Evolutionary conservation across 2,113 vertebrate species (phyloP).

Genomic region (Ptilorrhoa leucosticta): DNA sequence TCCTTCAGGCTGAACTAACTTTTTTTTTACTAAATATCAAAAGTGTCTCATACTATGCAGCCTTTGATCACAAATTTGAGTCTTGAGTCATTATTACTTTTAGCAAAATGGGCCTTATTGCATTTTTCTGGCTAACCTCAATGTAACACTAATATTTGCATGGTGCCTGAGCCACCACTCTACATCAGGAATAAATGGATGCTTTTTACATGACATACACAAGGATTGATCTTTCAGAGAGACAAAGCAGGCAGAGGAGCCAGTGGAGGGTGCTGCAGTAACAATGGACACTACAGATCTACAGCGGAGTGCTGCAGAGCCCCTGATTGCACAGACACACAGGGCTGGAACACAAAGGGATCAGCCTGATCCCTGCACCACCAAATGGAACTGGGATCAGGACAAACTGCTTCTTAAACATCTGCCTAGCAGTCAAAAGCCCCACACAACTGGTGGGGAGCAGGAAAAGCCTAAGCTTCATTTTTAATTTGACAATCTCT

Average conservation of each 20-base stretch:
- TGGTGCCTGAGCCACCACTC: background rate
- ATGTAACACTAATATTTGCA: background rate
- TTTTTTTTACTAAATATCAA: background rate
- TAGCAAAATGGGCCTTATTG: background rate
- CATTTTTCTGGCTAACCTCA: background rate
- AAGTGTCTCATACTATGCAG: background rate
- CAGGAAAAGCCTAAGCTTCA: background rate
- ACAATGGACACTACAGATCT: background rate
- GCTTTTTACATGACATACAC: background rate
- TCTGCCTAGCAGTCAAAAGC: background rate
- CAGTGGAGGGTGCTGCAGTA: background rate
- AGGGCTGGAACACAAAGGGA: background rate
- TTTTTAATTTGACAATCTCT: background rate
- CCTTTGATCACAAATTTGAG: background rate
- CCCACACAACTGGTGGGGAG: background rate
- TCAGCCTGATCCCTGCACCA: background rate
- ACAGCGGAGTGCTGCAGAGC: background rate
- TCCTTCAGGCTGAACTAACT: background rate
- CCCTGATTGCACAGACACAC: background rate
- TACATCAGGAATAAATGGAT: background rate
- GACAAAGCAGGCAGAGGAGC: background rate
- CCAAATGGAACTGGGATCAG: background rate
- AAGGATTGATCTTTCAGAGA: background rate
- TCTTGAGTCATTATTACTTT: background rate
- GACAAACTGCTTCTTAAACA: background rate